A percentile compares a stretch with the other conserved stretches of the same genome.
These are phyloP conservation scores for Pardalotus punctatus DNA, from an alignment of 2,113 vertebrate species.

Conservation along the genomic window DNA sequence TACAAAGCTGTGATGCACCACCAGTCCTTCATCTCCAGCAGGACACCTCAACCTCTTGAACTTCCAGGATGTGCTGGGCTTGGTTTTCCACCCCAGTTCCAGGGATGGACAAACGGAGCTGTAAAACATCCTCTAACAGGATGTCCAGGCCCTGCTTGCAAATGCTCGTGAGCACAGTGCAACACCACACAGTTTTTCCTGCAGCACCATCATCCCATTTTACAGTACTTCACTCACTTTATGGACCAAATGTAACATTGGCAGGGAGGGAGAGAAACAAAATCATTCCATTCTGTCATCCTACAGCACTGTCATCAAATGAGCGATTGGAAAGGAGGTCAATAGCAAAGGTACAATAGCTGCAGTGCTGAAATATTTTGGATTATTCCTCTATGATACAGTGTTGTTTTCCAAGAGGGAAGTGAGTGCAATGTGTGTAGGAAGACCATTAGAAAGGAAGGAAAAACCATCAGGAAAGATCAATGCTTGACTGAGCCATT, in stretches of 20 bases:
- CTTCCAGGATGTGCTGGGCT: neutral
- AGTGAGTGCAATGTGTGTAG: neutral
- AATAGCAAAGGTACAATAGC: neutral
- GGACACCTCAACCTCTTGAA: fast-evolving
- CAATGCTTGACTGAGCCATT: constrained; percentile 71
- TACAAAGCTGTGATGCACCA: fast-evolving
- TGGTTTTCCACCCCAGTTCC: neutral
- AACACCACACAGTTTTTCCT: neutral
- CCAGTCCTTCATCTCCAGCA: neutral
- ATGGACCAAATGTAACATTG: neutral
- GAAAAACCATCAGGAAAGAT: constrained; percentile 59
- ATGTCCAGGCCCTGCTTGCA: neutral
- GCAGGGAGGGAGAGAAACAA: neutral
- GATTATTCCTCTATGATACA: neutral
- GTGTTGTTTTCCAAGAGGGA: constrained; percentile 3
- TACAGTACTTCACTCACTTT: neutral
- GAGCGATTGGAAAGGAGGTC: neutral
- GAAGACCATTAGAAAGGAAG: constrained; percentile 33
- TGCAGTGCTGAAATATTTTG: neutral
- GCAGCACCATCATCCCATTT: neutral
- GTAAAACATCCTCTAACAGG: neutral
- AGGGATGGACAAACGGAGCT: neutral
- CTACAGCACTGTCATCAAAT: neutral
- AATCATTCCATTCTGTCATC: neutral
- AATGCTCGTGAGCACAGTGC: neutral